Evolutionary conservation across 2,797 vertebrate species (phyloP).

Genomic region (Macrochelys suwanniensis): DNA sequence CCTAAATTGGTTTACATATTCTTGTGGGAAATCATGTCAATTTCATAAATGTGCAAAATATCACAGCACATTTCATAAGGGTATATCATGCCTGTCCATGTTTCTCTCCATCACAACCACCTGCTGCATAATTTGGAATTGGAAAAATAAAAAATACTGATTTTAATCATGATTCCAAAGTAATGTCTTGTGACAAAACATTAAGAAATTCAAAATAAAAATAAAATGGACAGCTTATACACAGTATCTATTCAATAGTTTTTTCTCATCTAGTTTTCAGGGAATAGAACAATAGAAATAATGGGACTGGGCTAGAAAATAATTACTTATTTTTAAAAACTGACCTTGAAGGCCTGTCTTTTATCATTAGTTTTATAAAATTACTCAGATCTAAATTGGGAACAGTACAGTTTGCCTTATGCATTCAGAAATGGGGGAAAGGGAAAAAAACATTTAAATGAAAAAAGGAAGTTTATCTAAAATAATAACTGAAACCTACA

Average conservation of each 20-base stretch:
- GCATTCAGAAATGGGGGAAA: background rate
- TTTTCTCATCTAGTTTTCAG: slow-evolving; percentile 4
- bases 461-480: background rate
- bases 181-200: background rate
- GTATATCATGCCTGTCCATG: background rate
- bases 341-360: background rate
- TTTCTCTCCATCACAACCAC: background rate
- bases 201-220: background rate
- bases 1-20: accelerated
- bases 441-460: background rate
- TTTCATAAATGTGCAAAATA: background rate
- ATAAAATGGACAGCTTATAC: background rate
- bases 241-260: background rate
- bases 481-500: background rate
- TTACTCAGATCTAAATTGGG: background rate
- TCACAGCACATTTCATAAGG: background rate
- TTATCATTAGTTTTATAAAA: background rate
- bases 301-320: background rate
- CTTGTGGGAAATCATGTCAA: background rate
- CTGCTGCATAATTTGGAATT: slow-evolving; percentile 28
- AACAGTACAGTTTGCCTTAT: background rate
- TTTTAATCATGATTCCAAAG: slow-evolving; percentile 29
- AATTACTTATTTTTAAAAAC: slow-evolving; percentile 11
- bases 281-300: background rate
- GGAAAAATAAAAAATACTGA: slow-evolving; percentile 9